Percentiles rank a stretch among this genome's conserved stretches.
These are phyloP conservation scores for Halcyon leucocephala DNA, from an alignment of 2,797 vertebrate genomes.

Conservation along the genomic window DNA sequence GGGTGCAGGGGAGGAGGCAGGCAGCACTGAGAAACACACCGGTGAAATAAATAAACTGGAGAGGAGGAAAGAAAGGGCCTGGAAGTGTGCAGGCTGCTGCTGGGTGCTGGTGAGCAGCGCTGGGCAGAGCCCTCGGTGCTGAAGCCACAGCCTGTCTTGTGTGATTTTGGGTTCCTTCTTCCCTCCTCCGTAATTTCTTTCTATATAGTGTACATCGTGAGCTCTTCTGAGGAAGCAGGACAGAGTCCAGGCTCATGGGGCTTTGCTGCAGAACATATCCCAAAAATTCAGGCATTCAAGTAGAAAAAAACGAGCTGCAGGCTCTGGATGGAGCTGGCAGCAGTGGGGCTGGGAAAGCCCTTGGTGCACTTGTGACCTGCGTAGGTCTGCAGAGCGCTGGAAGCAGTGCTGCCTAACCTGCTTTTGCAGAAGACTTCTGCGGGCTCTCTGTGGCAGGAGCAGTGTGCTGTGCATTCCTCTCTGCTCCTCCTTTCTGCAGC, in stretches of 20 bases:
- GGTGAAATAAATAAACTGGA: background rate
- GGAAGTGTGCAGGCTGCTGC: background rate
- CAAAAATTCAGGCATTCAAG: background rate
- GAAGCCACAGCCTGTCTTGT: background rate
- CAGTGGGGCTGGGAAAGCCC: background rate
- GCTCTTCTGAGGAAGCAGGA: background rate
- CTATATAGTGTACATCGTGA: background rate
- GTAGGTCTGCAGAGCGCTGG: background rate
- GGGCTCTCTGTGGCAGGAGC: background rate
- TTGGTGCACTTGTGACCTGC: background rate
- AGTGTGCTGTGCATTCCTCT: background rate
- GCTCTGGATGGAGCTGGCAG: background rate
- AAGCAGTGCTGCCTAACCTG: background rate
- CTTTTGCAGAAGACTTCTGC: background rate
- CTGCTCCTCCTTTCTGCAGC: background rate
- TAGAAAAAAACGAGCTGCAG: background rate
- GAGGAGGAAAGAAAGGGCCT: background rate
- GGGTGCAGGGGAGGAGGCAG: background rate
- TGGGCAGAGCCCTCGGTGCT: background rate
- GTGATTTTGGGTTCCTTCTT: background rate
- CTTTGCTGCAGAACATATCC: background rate
- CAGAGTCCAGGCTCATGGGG: rapidly evolving
- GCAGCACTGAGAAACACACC: background rate
- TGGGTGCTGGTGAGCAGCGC: background rate
- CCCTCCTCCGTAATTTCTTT: background rate